Evolutionary conservation across 2,888 invertebrate genomes (phyloP), one percentile per base, ranked within the genome.

Genomic region (Cheiracanthium punctorium): DNA sequence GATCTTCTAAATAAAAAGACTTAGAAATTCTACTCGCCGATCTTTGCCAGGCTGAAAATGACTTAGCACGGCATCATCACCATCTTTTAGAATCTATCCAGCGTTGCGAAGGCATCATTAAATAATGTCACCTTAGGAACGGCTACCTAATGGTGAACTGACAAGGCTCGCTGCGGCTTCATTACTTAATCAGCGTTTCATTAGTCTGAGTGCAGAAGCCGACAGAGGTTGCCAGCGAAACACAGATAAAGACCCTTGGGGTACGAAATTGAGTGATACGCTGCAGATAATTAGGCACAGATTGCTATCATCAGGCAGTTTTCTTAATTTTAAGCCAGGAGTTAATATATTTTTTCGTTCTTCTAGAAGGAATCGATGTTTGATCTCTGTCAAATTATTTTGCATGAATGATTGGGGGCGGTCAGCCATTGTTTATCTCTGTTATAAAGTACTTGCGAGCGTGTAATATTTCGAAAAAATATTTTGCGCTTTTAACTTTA

Each of bases 121-220:
- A 58, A 58, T 58, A 58, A 58, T 24, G 24, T 58, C 58, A 58
- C 58, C 58, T 20, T 24, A 24, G 58, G 58, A 58, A 58, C 58
- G n/a, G 24, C 58, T 17, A 24, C 24, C 20, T 58, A 58, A 58
- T 58, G 17, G 24, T 58, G 12, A 2, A 58, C 7, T 58, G 4
- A 24, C 58, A 58, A 58, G 58, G 12, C 4, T 1, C 20, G 0
- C 48, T 30, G 64, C 48, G 30, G 52, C 64, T 75, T 82, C 82
- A 82, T 82, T 82, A 82, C 82, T 82, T 82, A 82, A 82, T 82
- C 82, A 82, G 76, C 71, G 76, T 76, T 82, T 82, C 82, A 82
- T 82, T 76, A 82, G 64, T 37, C 37, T 75, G 71, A 82, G 82
- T 76, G 82, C 69, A 4, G 2, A n/a, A 4, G 58, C 20, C 24